Conservation (phyloP, 2,113 vertebrate species). For the Ceratotherium simum region DNA sequence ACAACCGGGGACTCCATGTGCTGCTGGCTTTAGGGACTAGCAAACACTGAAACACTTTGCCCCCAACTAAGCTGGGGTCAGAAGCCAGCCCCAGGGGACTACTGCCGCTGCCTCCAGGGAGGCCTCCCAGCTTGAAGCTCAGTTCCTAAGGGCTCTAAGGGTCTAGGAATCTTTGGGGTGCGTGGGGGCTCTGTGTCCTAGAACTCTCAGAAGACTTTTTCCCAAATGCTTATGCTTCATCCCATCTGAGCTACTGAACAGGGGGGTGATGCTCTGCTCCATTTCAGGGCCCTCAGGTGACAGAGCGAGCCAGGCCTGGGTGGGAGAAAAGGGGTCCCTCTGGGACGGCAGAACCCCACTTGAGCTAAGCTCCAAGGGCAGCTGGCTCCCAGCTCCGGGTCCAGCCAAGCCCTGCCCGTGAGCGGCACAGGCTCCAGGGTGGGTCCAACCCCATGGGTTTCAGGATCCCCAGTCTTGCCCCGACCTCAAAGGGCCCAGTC, state of each 20-base stretch:
- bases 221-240: not conserved
- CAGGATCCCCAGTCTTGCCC: not conserved
- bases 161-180: not conserved
- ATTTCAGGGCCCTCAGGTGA: not conserved
- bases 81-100: not conserved
- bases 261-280: not conserved
- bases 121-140: not conserved
- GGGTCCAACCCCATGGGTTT: not conserved
- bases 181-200: not conserved
- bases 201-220: not conserved
- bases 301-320: not conserved
- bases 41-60: not conserved
- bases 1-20: accelerated
- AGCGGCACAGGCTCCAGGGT: not conserved
- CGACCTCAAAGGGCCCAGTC: not conserved
- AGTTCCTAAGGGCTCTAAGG: not conserved
- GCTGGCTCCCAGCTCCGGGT: not conserved
- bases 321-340: not conserved
- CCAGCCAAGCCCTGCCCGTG: not conserved
- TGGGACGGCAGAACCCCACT: not conserved
- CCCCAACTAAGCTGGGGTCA: not conserved
- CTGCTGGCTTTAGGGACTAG: not conserved
- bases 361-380: not conserved
- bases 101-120: not conserved
- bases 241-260: no score